A percentile compares a stretch with the other conserved stretches of the same genome.
phyloP scores from a whole-genome alignment of 2,888 invertebrate genomes.

The Myathropa florea region DNA sequence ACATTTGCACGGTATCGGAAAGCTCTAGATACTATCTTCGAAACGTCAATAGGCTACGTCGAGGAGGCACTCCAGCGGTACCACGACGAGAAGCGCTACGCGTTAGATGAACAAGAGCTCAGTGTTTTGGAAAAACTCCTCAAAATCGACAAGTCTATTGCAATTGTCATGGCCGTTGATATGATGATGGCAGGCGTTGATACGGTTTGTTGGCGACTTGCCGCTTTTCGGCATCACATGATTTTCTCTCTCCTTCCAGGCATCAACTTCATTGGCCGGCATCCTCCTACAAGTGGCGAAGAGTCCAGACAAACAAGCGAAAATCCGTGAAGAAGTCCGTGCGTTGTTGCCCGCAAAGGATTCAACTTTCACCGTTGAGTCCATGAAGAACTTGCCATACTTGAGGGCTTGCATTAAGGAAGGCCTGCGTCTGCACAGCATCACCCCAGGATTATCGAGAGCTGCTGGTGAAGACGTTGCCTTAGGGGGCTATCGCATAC shows the following conservation, averaged over 20 bases:
- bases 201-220: constrained; percentile 82
- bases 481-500: constrained; percentile 84
- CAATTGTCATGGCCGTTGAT: constrained; percentile 86
- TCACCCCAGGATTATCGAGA: constrained; percentile 83
- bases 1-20: constrained; percentile 74
- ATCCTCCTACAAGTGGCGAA: constrained; percentile 81
- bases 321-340: constrained; percentile 83
- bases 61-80: constrained; percentile 76
- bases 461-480: constrained; percentile 82
- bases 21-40: constrained; percentile 72
- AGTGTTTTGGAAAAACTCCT: constrained; percentile 86
- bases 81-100: constrained; percentile 72
- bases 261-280: constrained; percentile 74
- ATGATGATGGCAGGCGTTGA: constrained; percentile 87
- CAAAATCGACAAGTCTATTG: constrained; percentile 84
- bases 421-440: constrained; percentile 84
- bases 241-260: constrained; percentile 74
- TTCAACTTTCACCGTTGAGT: constrained; percentile 79
- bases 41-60: constrained; percentile 74
- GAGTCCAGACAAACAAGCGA: constrained; percentile 85
- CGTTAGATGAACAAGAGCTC: constrained; percentile 78
- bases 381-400: constrained; percentile 81
- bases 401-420: constrained; percentile 90
- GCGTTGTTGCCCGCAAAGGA: constrained; percentile 79
- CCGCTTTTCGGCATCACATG: constrained; percentile 73